These are phyloP conservation scores for Bubo blakistoni DNA, from an alignment of 2,113 vertebrate species.

Conservation along the genomic window DNA sequence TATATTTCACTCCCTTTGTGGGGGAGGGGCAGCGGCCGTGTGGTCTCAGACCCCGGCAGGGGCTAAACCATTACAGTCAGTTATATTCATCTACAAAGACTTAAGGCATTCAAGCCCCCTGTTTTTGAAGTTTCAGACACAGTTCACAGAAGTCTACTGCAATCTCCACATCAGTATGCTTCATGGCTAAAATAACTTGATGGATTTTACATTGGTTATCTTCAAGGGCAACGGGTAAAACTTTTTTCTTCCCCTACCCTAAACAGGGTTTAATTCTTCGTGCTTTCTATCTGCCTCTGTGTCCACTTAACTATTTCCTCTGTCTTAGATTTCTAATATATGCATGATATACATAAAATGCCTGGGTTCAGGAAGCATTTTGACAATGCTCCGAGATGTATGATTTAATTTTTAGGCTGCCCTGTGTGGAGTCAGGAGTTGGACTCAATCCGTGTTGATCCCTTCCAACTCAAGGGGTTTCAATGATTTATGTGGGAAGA, in stretches of 20 bases:
- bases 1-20: too few species aligned
- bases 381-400: neutral
- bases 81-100: neutral
- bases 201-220: neutral
- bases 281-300: neutral
- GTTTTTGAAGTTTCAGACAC: neutral
- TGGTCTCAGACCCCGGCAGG: too few species aligned
- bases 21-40: too few species aligned
- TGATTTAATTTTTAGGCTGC: neutral
- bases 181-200: neutral
- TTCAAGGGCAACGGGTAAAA: neutral
- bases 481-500: neutral
- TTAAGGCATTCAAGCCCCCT: neutral
- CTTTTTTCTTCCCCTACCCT: neutral
- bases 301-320: neutral
- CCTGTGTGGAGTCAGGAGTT: neutral
- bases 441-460: neutral
- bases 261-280: neutral
- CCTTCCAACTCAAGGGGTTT: neutral
- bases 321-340: neutral
- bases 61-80: neutral
- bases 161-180: neutral
- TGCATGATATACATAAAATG: neutral
- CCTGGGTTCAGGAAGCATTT: neutral
- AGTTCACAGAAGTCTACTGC: neutral